Conservation (phyloP, 64 coral and sea anemone species). For the Astreopora myriophthalma region DNA sequence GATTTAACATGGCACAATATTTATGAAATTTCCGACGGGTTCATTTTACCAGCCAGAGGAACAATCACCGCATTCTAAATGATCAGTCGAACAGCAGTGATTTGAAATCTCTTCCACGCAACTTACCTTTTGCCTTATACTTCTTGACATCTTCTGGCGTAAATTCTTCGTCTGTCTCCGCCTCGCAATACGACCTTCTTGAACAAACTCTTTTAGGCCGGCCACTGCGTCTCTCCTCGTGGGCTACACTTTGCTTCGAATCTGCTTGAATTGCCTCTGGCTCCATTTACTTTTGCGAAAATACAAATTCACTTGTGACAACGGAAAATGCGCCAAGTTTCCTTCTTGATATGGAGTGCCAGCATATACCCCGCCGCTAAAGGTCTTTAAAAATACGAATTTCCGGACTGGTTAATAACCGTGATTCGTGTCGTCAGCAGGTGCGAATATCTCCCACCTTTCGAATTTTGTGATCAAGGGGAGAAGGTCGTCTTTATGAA, state of each 20-base stretch:
- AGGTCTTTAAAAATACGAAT: slow-evolving; percentile 43
- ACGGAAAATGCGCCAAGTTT: not conserved
- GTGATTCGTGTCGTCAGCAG: slow-evolving; percentile 54
- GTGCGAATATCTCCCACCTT: slow-evolving; percentile 31
- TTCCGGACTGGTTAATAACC: slow-evolving; percentile 60
- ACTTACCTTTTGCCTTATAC: not conserved
- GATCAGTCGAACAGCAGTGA: not conserved
- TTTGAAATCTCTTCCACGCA: not conserved
- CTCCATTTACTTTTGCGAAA: not conserved
- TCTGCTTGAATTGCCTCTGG: not conserved
- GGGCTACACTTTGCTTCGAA: not conserved
- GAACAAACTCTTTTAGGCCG: slow-evolving; percentile 19
- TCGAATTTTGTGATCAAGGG: slow-evolving; percentile 22
- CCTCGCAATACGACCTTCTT: slow-evolving; percentile 5
- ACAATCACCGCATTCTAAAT: slow-evolving; percentile 10
- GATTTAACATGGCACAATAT: slow-evolving; percentile 28
- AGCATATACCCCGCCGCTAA: slow-evolving; percentile 29
- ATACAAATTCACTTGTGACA: not conserved
- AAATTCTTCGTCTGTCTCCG: slow-evolving; percentile 6
- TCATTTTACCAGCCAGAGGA: not conserved
- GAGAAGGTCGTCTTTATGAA: slow-evolving; percentile 36
- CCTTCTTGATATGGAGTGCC: not conserved
- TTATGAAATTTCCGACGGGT: slow-evolving; percentile 19
- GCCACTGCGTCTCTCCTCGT: not conserved
- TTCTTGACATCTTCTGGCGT: not conserved